Conservation (phyloP, 2,797 vertebrate species). For the Darevskia nairensis region DNA sequence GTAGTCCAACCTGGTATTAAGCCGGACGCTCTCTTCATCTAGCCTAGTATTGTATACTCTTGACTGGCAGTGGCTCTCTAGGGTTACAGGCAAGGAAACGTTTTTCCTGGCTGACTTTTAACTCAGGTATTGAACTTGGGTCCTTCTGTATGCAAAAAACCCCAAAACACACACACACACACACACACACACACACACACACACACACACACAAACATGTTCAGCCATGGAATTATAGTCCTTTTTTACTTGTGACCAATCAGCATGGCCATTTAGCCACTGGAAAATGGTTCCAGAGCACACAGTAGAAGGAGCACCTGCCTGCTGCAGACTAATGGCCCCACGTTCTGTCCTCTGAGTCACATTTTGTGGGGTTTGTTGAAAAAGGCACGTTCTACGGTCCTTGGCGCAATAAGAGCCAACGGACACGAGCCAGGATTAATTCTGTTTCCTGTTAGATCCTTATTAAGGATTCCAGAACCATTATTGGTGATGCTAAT, state of each 20-base stretch:
- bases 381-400: constrained; percentile 19
- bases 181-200: too few species aligned
- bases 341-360: background rate
- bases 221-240: background rate
- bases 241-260: background rate
- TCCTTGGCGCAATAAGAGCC: constrained; percentile 12
- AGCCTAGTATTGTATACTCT: too few species aligned
- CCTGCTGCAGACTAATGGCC: constrained; percentile 4
- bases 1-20: too few species aligned
- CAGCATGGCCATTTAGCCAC: background rate
- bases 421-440: constrained; percentile 4
- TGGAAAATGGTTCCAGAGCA: constrained; percentile 34
- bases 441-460: background rate
- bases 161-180: too few species aligned
- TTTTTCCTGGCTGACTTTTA: too few species aligned
- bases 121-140: background rate
- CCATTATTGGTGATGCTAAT: background rate
- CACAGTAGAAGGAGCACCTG: constrained; percentile 17
- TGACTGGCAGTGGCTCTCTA: too few species aligned
- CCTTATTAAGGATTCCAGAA: background rate
- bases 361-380: constrained; percentile 29
- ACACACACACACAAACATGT: too few species aligned
- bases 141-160: background rate
- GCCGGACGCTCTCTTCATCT: too few species aligned
- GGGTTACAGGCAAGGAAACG: too few species aligned